Percentiles rank a stretch among this genome's conserved stretches.
These are phyloP conservation scores for Dastarcus helophoroides DNA, from an alignment of 2,888 invertebrate genomes.

Conservation along the genomic window DNA sequence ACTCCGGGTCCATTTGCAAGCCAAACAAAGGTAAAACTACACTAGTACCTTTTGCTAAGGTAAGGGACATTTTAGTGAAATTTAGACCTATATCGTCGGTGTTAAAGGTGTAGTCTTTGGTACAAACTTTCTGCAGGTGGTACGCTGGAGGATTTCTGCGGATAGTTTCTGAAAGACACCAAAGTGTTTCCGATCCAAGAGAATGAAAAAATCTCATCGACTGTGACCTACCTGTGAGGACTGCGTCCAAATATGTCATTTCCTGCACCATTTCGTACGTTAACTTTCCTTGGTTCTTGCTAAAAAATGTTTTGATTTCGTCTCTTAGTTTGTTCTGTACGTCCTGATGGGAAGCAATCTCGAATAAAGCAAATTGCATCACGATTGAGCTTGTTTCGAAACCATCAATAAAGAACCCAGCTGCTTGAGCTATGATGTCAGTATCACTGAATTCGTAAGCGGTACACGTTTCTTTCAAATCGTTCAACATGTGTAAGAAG, in stretches of 20 bases:
- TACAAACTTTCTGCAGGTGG: conserved; percentile 19
- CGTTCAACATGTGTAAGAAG: conserved; percentile 35
- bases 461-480: conserved; percentile 21
- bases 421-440: conserved; percentile 42
- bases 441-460: conserved; percentile 33
- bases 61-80: conserved; percentile 15
- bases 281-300: conserved; percentile 32
- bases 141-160: conserved; percentile 16
- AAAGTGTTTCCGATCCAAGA: too few relatives aligned
- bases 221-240: conserved; percentile 33
- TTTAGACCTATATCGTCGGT: conserved; percentile 13
- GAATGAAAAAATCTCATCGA: too few relatives aligned
- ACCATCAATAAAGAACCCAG: conserved; percentile 43
- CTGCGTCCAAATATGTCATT: conserved; percentile 40
- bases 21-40: conserved; percentile 27
- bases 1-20: conserved; percentile 31
- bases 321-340: conserved; percentile 34
- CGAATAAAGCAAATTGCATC: conserved; percentile 37
- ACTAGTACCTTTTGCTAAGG: conserved; percentile 24
- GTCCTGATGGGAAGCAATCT: conserved; percentile 37
- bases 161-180: conserved; percentile 14
- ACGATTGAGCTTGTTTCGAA: conserved; percentile 44
- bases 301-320: too few relatives aligned
- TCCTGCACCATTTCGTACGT: conserved; percentile 38
- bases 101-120: conserved; percentile 18